Conservation (phyloP, 2,888 invertebrate species). For the Drosophila ustulata region DNA sequence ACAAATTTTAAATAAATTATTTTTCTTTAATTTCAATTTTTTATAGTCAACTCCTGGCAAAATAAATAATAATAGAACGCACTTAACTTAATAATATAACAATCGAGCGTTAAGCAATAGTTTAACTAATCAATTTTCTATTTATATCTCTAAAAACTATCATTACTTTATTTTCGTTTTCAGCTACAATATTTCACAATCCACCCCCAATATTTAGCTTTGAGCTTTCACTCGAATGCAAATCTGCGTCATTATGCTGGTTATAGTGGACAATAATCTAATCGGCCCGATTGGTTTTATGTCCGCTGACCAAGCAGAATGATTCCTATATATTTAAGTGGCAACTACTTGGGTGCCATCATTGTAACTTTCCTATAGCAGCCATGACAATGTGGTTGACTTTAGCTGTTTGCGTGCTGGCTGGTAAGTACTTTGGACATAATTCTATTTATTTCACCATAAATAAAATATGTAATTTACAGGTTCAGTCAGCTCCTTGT, state of each 20-base stretch:
- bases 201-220: background rate
- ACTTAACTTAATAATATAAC: no score
- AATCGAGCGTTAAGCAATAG: no score
- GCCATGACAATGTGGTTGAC: conserved; percentile 55
- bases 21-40: no score
- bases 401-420: conserved; percentile 45
- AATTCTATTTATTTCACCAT: background rate
- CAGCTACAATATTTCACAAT: no score
- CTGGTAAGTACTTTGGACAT: conserved; percentile 56
- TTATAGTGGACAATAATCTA: conserved; percentile 22
- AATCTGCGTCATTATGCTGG: background rate
- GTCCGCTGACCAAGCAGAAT: background rate
- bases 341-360: conserved; percentile 3
- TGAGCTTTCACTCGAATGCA: conserved; percentile 21
- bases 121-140: no score
- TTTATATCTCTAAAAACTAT: no score
- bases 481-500: conserved; percentile 44
- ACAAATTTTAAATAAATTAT: no score
- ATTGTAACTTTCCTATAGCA: conserved; percentile 31
- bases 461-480: background rate
- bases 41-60: no score
- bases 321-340: conserved; percentile 44
- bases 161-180: no score
- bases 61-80: no score
- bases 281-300: conserved; percentile 40